Base-by-base conservation (phyloP, 2,113 vertebrate species). In the Propithecus coquereli region DNA sequence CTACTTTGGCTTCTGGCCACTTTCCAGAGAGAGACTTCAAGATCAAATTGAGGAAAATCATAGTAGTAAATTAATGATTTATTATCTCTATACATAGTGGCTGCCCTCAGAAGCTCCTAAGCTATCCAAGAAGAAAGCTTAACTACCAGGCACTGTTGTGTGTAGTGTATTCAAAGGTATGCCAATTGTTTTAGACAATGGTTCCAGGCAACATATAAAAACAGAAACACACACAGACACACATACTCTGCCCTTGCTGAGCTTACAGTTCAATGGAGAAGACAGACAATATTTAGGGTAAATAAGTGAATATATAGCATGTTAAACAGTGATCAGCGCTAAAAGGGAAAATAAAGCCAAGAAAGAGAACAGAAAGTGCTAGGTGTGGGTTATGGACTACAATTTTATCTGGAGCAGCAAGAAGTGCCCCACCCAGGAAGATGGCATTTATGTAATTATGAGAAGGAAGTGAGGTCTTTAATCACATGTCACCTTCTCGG, bases 351-450 rank as follows among this genome's bases (percentile, higher is more conserved):
- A 20, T 40, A 52, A 90, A 92, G 10, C 54, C 8, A 34, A 66
- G 70, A 79, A 61, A 25, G 2, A 16, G 30, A 50, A 59, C 5
- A 73, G 61, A 81, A 76, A 45, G 8, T 57, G 10, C 14, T 7
- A 25, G 30, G 23, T 18, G 5, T 17, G 14, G 45, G 32, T 30
- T 52, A 32, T 0, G 0, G 45, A 9, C 30, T 57, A 8, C 17
- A 16, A 45, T 61, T 70, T 63, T 25, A 87, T 5, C 52, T 34
- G 27, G 22, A 66, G 10, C 5, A 81, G 25, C 47, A 54, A 50
- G 27, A 32, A 57, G 4, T 66, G n/a, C n/a, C 12, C 83, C 25
- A 17, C 2, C 8, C 11, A 52, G 68, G 18, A 59, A 89, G 68
- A 80, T 43, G 27, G 12, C 25, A 47, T 52, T 90, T 70, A 40